Conservation (phyloP, 2,113 vertebrate species). For the Hippocampus zosterae region DNA sequence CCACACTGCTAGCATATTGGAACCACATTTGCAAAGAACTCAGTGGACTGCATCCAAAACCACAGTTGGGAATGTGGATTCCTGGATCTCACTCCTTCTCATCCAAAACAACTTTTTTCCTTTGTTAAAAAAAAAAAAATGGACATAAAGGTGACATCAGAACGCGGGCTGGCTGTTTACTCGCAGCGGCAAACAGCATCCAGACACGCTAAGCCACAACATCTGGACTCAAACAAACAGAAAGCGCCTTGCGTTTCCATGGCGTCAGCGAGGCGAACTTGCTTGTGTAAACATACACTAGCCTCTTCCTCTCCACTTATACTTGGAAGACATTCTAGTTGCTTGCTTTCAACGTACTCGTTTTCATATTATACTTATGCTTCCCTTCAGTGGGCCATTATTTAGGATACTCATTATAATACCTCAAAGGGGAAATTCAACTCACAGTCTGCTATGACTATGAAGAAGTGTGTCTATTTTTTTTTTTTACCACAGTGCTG, state of each 20-base stretch:
- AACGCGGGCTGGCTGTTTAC: not conserved
- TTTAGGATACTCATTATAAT: not conserved
- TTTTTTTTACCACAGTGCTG: no score
- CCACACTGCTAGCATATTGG: not conserved
- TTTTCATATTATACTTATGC: not conserved
- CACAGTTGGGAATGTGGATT: conserved; percentile 3
- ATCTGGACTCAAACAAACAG: conserved; percentile 39
- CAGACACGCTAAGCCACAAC: conserved; percentile 11
- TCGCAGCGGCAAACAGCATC: not conserved
- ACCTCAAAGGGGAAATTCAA: not conserved
- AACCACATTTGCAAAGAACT: conserved; percentile 4
- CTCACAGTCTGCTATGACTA: not conserved
- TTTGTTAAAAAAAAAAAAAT: not conserved
- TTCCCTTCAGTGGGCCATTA: not conserved
- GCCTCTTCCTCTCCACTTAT: not conserved
- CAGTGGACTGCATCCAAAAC: conserved; percentile 5
- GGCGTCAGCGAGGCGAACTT: conserved; percentile 8
- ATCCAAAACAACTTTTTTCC: not conserved
- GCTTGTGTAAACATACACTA: not conserved
- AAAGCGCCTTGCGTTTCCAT: conserved; percentile 28
- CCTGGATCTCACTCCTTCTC: not conserved
- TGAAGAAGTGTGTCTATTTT: no score
- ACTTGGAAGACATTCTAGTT: not conserved
- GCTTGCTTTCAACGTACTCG: not conserved
- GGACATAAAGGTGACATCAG: not conserved